Percentiles rank a stretch among this genome's conserved stretches.
Conservation (phyloP, 2,113 vertebrate species). For the Andinoacara biseriatus region DNA sequence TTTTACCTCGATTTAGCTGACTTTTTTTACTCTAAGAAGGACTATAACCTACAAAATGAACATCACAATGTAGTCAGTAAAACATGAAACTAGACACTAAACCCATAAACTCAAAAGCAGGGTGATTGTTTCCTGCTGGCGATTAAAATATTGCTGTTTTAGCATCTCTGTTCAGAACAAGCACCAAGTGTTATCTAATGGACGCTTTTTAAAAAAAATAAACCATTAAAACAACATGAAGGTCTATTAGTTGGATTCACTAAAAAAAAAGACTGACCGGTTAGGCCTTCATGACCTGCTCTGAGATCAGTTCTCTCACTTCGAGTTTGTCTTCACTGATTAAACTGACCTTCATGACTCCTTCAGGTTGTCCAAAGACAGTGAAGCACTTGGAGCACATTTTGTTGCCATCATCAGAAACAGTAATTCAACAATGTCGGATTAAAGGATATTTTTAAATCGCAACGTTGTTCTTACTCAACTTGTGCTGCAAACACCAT, state of each 20-base stretch:
- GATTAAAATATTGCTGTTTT: not conserved
- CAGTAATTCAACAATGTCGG: no score
- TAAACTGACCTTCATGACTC: not conserved
- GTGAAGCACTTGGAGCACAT: not conserved
- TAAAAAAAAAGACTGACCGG: not conserved
- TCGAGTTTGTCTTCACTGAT: not conserved
- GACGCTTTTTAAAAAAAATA: not conserved
- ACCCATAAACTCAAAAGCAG: not conserved
- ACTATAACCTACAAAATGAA: not conserved
- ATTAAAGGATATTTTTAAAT: not conserved
- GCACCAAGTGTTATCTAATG: not conserved
- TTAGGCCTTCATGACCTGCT: not conserved
- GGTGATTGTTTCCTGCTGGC: not conserved
- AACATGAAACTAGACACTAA: no score
- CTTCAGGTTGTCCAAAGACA: not conserved
- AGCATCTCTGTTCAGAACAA: not conserved
- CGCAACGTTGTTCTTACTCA: not conserved
- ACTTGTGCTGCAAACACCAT: not conserved
- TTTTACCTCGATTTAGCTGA: no score
- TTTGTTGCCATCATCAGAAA: no score
- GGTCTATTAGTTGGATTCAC: not conserved
- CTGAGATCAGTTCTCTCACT: not conserved
- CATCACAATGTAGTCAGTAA: not conserved
- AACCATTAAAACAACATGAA: not conserved
- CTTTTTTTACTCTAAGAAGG: no score